phyloP scores from a whole-genome alignment of 2,113 vertebrate genomes.

The Dasyprocta punctata region DNA sequence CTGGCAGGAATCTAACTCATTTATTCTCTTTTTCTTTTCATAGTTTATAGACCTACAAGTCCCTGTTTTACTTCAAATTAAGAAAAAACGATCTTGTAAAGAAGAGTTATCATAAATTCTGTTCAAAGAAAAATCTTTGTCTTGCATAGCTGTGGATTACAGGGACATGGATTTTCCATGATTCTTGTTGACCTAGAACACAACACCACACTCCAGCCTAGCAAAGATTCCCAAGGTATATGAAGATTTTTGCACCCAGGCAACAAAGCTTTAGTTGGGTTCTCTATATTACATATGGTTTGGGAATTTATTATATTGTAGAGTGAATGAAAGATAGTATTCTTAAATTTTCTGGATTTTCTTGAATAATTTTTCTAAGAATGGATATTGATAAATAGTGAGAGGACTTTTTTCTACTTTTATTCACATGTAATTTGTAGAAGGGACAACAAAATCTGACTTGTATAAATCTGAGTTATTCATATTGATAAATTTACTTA shows the following conservation, averaged over 20 bases:
- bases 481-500: background rate
- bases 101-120: background rate
- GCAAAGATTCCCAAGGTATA: background rate
- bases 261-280: background rate
- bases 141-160: background rate
- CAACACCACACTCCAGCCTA: fast-evolving
- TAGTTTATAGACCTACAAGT: background rate
- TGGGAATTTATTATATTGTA: background rate
- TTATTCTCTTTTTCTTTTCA: background rate
- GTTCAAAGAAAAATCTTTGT: background rate
- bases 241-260: background rate
- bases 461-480: background rate
- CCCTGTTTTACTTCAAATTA: background rate
- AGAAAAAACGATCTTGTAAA: background rate
- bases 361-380: background rate
- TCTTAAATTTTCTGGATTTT: background rate
- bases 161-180: too few relatives aligned
- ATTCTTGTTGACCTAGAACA: background rate
- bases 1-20: background rate
- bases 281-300: background rate
- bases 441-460: background rate
- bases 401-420: background rate
- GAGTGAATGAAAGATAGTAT: background rate
- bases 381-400: background rate
- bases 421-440: background rate